These are phyloP conservation scores for Papilio helenus DNA, from an alignment of 1,140 invertebrate species.

Conservation along the genomic window DNA sequence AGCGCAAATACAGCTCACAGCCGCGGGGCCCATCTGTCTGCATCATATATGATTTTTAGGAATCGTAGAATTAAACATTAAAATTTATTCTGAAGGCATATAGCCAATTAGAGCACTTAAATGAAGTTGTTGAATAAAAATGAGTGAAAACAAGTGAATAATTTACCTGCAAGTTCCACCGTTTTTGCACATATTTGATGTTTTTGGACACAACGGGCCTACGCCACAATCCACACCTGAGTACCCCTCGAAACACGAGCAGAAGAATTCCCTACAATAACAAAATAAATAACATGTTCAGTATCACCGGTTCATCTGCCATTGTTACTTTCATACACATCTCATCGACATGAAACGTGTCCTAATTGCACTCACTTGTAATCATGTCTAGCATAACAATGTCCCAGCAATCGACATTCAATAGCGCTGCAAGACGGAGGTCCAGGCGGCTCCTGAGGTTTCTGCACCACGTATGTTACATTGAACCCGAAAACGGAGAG, in stretches of 20 bases:
- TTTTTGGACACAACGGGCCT: slow-evolving; percentile 88
- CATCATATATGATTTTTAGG: slow-evolving; percentile 36
- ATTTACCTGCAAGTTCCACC: slow-evolving; percentile 90
- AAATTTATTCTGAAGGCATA: background rate
- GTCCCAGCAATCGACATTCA: slow-evolving; percentile 91
- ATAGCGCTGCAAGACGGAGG: slow-evolving; percentile 88
- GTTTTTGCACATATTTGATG: slow-evolving; percentile 88
- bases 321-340: background rate
- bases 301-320: too few relatives aligned
- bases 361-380: slow-evolving; percentile 85
- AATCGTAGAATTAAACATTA: background rate
- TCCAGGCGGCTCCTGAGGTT: slow-evolving; percentile 72
- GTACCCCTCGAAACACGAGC: slow-evolving; percentile 89
- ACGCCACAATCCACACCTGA: slow-evolving; percentile 87
- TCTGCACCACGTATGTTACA: slow-evolving; percentile 93
- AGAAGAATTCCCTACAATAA: slow-evolving; percentile 84
- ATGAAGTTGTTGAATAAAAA: too few relatives aligned
- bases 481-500: slow-evolving; percentile 96
- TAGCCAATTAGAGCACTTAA: too few relatives aligned
- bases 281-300: slow-evolving; percentile 50
- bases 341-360: background rate
- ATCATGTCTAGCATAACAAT: slow-evolving; percentile 89
- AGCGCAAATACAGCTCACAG: slow-evolving; percentile 87
- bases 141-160: background rate
- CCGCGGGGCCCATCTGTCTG: slow-evolving; percentile 89